Base-by-base conservation (phyloP, 2,113 vertebrate species). In the Gallinago paraguaiae region DNA sequence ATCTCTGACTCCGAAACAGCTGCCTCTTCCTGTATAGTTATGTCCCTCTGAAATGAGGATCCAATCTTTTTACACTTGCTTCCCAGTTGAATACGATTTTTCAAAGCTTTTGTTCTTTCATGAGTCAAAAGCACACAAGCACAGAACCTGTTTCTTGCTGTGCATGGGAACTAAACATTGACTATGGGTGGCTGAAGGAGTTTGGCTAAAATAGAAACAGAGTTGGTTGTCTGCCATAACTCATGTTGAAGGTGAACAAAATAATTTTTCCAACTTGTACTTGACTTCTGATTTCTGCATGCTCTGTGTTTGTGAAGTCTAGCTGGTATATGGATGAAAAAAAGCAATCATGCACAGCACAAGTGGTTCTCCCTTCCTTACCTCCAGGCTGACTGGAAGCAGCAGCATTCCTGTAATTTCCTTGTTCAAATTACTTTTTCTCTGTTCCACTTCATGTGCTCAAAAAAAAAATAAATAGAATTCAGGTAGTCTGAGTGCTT, bases 391-490 rank as follows among this genome's bases (percentile, higher is more conserved):
- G 82, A 63, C 88, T 90, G 68, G 93, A 93, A 86, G 60, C 68
- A 83, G 74, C 90, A 83, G 43, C 33, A 45, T 93, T 88, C 60
- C 54, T 93, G 45, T 82, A 82, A 95, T 79, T 95, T 95, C 41
- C 78, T 80, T 77, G 59, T 86, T 90, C 37, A 80, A 84, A 88
- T 94, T 77, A 77, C 86, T 75, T 82, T 82, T 87, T 77, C 23
- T 68, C 31, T 84, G 69, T 92, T 92, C 53, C 17, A 30, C 16
- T 92, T 80, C 24, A 75, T 45, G 45, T 82, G 59, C 22, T 79
- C 46, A 77, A 93, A 79, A 78, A 93, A 75, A 77, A 50, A 59
- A 80, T n/a, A 83, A 39, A 39, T 39, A 39, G 12, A 39, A 41
- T n/a, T 91, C n/a, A 23, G 27, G 51, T 43, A 45, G 25, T 54